Evolutionary conservation across 2,797 vertebrate genomes (phyloP), one percentile per base, ranked within the genome.

Genomic region (Oreonectes daqikongensis): DNA sequence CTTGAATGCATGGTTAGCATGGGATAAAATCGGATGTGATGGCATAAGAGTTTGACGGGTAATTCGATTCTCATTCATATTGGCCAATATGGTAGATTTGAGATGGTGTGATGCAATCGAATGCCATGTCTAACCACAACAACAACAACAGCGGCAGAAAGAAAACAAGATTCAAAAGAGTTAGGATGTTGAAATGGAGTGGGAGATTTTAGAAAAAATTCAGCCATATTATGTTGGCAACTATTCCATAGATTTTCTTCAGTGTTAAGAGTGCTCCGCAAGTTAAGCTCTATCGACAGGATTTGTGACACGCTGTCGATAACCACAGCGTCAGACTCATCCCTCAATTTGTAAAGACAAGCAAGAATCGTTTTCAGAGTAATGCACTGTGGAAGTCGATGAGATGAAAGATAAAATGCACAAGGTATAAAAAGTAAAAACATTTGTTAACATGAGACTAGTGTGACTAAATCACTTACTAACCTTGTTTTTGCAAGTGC

Each of bases 41-140:
- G 38, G 35, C 61, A 55, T 20, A 61, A 28, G 35, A 48, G 10
- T 67, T 67, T 30, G 15, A 40, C 15, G n/a, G 66, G 73, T 60
- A 68, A 75, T 75, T 68, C 35, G 50, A 68, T 35, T 68, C 38
- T n/a, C 40, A 48, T 68, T 75, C 63, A 68, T 22, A 59, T 68
- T 68, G 52, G 57, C 59, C 59, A 69, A 70, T 63, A 53, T 55
- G 53, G 50, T 44, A 17, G 50, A 28, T 42, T 57, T 42, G 63
- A 28, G 48, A 64, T 6, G 32, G 2, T 26, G 32, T 75, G 65
- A 63, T 69, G 71, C 65, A 69, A 79, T 32, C 55, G 20, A 55
- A 26, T n/a, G 20, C 26, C n/a, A 52, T 69, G 46, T 17, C 42
- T 26, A 48, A 72, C 55, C 35, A 52, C 26, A 46, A 71, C 55